A percentile compares a stretch with the other conserved stretches of the same genome.
Conservation (phyloP, 2,888 invertebrate species). For the Uropetala carovei region DNA sequence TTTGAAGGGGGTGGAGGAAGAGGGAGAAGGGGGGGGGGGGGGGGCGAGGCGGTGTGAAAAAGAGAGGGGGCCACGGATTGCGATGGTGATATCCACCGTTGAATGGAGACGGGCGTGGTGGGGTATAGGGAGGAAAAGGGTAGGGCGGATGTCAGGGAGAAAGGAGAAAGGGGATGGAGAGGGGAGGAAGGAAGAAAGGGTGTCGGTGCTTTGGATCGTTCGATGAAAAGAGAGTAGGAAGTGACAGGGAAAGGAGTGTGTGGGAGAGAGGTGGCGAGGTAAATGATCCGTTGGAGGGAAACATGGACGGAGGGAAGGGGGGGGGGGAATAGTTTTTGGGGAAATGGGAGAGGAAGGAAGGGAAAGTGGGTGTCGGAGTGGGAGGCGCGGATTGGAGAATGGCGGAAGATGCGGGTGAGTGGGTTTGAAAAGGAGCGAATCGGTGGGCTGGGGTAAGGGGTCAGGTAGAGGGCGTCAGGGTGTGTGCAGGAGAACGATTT, state of each 20-base stretch:
- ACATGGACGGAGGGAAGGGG: conserved; percentile 6
- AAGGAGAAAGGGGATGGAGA: background rate
- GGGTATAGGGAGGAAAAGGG: background rate
- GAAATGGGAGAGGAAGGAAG: background rate
- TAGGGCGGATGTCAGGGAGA: background rate
- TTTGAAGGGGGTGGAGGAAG: background rate
- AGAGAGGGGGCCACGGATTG: background rate
- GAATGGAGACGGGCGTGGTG: background rate
- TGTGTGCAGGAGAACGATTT: background rate
- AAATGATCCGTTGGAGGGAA: background rate
- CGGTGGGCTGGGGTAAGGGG: background rate
- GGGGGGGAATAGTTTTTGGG: background rate
- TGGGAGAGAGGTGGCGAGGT: background rate
- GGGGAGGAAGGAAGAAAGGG: background rate
- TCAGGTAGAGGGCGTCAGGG: background rate
- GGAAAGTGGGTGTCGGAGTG: background rate
- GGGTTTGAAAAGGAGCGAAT: background rate
- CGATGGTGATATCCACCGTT: background rate
- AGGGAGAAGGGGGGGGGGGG: background rate
- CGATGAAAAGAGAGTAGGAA: background rate
- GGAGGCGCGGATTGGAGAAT: background rate
- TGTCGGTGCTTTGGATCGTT: conserved; percentile 20
- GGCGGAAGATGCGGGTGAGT: conserved; percentile 10
- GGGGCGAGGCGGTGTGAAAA: background rate
- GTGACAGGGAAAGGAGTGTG: background rate